Base-by-base conservation (phyloP, 2,797 vertebrate genomes). In the Crenichthys baileyi region DNA sequence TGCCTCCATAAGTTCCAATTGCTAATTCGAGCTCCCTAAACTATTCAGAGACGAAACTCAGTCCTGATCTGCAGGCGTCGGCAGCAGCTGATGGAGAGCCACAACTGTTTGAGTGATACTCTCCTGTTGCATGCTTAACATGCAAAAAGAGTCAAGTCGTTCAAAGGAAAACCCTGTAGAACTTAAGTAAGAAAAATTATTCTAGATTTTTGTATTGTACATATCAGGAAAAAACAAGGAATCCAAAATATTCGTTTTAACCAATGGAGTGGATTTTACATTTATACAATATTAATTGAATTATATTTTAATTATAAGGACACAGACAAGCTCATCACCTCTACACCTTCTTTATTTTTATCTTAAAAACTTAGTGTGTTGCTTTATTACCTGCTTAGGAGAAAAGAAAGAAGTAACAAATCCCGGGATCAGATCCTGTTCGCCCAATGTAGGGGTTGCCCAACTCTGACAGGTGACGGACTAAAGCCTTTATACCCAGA, bases 341-440 rank as follows among this genome's bases (percentile, higher is more conserved):
- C 29, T 20, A 31, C 13, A 31, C 29, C 20, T 53, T 31, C 26
- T 72, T 51, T 44, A n/a, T 58, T 58, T n/a, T n/a, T 11, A 44
- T 68, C 12, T 67, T 44, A 44, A 41, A n/a, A 44, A 36, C 63
- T 53, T 18, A 51, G 75, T 60, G 22, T 0, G 20, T 46, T 82
- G 93, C 0, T 48, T 36, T 83, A 94, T 95, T 96, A 96, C 96
- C 96, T 96, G 95, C 80, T 93, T 76, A 88, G 91, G 91, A 95
- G 94, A 91, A 95, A 94, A 92, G 91, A 95, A 95, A 93, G 92
- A 87, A 79, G 93, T 94, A 96, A 96, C 94, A 95, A 90, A 95
- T 96, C 95, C 95, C 74, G 95, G 95, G 96, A 96, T 96, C 95
- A 96, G 94, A 93, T 95, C 94, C 95, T 95, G 92, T 95, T 86